Evolutionary conservation across 2,797 vertebrate genomes (phyloP).

Genomic region (Todus mexicanus): DNA sequence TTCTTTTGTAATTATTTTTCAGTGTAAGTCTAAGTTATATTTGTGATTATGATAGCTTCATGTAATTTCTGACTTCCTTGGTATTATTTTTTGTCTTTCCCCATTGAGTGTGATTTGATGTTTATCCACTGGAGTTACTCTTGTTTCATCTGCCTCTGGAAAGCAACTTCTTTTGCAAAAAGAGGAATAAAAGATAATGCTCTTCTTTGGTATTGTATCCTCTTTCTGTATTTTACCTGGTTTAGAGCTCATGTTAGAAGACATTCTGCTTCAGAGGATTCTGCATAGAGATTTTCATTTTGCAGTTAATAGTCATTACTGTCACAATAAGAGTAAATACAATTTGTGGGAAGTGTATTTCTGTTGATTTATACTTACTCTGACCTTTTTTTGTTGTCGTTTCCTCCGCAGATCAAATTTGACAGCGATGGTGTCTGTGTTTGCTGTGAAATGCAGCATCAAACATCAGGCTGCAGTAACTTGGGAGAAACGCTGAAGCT

Average conservation of each 20-base stretch:
- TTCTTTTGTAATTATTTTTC: background rate
- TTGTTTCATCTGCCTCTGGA: background rate
- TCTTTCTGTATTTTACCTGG: background rate
- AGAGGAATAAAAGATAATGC: background rate
- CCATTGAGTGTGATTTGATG: background rate
- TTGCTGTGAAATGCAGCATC: constrained; percentile 94
- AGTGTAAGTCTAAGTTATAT: background rate
- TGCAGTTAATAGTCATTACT: background rate
- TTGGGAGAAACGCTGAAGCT: constrained; percentile 94
- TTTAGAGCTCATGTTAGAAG: background rate
- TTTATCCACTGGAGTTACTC: background rate
- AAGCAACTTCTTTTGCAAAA: background rate
- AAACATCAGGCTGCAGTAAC: constrained; percentile 93
- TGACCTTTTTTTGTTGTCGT: constrained; percentile 61
- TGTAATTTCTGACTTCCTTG: background rate
- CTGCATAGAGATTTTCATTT: background rate
- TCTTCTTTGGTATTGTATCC: background rate
- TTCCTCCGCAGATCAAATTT: constrained; percentile 87
- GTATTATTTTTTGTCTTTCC: background rate
- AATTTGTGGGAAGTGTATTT: background rate
- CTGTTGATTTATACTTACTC: background rate
- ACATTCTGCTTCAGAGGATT: background rate
- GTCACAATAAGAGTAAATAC: background rate
- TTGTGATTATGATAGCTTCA: background rate
- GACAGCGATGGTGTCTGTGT: constrained; percentile 97